Percentiles rank a stretch among this genome's conserved stretches.
phyloP scores from a whole-genome alignment of 1,140 invertebrate species.

The Leptopilina clavipes region DNA sequence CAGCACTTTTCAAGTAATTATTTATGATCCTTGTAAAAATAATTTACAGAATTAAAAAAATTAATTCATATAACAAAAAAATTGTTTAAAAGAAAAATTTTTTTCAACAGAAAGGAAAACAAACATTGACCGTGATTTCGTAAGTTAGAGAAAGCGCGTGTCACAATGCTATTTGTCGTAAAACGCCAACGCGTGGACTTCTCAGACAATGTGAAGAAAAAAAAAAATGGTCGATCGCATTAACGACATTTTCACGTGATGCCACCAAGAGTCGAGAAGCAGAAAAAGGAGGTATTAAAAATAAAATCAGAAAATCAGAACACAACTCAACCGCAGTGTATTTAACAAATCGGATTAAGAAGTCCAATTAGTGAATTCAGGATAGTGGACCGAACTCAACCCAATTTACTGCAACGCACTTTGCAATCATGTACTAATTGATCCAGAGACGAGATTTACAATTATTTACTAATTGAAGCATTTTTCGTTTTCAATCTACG shows the following conservation, averaged over 20 bases:
- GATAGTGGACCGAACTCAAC: slow-evolving; percentile 22
- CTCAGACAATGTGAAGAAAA: slow-evolving; percentile 39
- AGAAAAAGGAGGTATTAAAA: neutral
- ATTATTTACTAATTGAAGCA: slow-evolving; percentile 33
- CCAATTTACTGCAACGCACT: slow-evolving; percentile 25
- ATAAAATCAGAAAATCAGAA: slow-evolving; percentile 4
- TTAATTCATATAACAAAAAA: too few relatives aligned
- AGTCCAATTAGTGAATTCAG: slow-evolving; percentile 50
- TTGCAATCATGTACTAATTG: slow-evolving; percentile 28
- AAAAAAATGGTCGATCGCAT: slow-evolving; percentile 50
- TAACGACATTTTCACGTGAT: slow-evolving; percentile 63
- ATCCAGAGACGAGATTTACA: slow-evolving; percentile 32
- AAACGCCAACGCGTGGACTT: slow-evolving; percentile 44
- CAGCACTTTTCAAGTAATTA: too few relatives aligned
- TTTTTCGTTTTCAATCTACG: slow-evolving; percentile 15
- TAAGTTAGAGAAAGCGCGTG: slow-evolving; percentile 45
- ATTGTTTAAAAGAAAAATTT: too few relatives aligned
- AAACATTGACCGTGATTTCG: neutral
- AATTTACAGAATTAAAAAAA: too few relatives aligned
- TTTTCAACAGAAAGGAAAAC: neutral
- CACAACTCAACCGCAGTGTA: slow-evolving; percentile 27
- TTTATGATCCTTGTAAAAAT: too few relatives aligned
- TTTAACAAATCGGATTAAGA: slow-evolving; percentile 54
- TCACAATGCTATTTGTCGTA: slow-evolving; percentile 52
- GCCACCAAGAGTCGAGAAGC: slow-evolving; percentile 36